Conservation (phyloP, 2,113 vertebrate genomes). For the mouse (Mus musculus) region DNA sequence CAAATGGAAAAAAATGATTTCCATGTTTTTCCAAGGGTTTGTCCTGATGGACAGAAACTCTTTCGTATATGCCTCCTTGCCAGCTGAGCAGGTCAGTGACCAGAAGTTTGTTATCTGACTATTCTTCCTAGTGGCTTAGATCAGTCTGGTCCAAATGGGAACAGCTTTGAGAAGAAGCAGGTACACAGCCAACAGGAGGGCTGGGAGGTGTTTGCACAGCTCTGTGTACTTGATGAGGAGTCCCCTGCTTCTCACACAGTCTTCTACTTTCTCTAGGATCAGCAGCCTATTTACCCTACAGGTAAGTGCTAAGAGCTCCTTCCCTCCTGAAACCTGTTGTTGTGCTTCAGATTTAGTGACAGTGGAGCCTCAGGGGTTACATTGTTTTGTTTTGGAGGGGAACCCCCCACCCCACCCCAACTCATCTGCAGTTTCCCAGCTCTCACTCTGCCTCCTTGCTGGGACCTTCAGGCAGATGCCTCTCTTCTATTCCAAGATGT, state of each 20-base stretch:
- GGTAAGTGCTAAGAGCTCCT: not conserved
- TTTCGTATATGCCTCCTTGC: not conserved
- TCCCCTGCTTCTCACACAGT: not conserved
- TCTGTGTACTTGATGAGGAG: not conserved
- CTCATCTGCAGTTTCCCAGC: too few species aligned
- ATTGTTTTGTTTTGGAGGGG: not conserved
- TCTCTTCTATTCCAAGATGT: not conserved
- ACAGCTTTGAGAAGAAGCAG: not conserved
- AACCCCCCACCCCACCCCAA: too few species aligned
- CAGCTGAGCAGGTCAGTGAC: not conserved
- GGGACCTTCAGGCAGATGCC: not conserved
- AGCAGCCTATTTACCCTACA: too few species aligned
- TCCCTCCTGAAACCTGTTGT: not conserved
- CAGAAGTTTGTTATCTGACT: not conserved
- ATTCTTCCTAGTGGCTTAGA: not conserved
- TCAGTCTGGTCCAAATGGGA: not conserved
- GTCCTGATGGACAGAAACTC: not conserved
- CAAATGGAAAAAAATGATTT: not conserved
- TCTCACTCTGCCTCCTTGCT: not conserved
- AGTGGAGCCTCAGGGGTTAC: not conserved
- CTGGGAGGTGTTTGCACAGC: not conserved
- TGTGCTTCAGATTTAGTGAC: not conserved
- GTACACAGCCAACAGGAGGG: rapidly evolving
- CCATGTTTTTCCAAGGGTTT: not conserved
- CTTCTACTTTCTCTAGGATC: not conserved